Conservation (phyloP, 2,113 vertebrate genomes). For the Xyrauchen texanus region DNA sequence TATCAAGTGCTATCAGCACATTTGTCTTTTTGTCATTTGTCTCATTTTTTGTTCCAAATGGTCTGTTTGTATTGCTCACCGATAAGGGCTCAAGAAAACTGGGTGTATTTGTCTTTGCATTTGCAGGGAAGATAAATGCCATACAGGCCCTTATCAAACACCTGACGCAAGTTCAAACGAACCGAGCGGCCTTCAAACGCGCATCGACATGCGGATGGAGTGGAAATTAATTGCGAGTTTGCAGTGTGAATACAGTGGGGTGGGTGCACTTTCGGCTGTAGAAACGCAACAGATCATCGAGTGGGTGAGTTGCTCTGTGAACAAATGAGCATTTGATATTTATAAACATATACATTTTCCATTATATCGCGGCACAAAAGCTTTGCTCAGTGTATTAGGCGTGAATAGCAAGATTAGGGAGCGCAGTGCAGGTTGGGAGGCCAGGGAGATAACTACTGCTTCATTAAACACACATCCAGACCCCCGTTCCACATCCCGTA, state of each 20-base stretch:
- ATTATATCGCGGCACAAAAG: slow-evolving; percentile 38
- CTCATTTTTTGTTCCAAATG: slow-evolving; percentile 17
- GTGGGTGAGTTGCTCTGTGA: slow-evolving; percentile 23
- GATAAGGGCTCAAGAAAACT: slow-evolving; percentile 70
- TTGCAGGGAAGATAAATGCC: slow-evolving; percentile 75
- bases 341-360: slow-evolving; percentile 53
- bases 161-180: slow-evolving; percentile 78
- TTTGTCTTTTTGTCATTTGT: slow-evolving; percentile 53
- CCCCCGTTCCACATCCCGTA: slow-evolving; percentile 47
- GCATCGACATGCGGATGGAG: slow-evolving; percentile 75
- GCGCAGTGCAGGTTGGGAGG: slow-evolving; percentile 47
- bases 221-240: slow-evolving; percentile 81
- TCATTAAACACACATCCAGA: slow-evolving; percentile 50
- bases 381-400: slow-evolving; percentile 36
- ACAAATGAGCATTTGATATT: slow-evolving; percentile 46
- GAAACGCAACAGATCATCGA: slow-evolving; percentile 49
- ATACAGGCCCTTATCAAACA: slow-evolving; percentile 84
- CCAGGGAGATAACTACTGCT: slow-evolving; percentile 52
- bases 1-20: slow-evolving; percentile 44
- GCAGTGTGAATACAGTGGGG: slow-evolving; percentile 75
- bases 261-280: slow-evolving; percentile 71
- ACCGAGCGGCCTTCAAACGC: slow-evolving; percentile 20
- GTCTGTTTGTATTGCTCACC: slow-evolving; percentile 47
- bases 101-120: slow-evolving; percentile 81
- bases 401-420: slow-evolving; percentile 56